Evolutionary conservation across 1,140 invertebrate species (phyloP).

Genomic region (Pseudomyrmex concolor): DNA sequence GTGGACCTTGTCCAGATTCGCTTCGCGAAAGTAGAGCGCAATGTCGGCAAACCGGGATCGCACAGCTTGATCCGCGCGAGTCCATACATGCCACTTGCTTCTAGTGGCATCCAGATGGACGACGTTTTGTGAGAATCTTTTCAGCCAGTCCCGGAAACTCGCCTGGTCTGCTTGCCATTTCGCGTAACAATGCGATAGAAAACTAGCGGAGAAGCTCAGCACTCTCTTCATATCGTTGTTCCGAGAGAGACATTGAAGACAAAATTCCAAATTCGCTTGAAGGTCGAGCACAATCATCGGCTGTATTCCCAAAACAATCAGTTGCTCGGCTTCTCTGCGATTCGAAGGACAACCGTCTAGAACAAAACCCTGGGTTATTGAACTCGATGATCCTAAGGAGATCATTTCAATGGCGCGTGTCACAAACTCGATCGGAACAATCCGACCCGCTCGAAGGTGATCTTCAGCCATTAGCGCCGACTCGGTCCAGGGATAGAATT

Average conservation of each 20-base stretch:
- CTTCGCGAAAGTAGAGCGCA: constrained; percentile 66
- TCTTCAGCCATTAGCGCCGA: constrained; percentile 80
- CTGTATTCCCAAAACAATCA: constrained; percentile 83
- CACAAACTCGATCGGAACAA: constrained; percentile 75
- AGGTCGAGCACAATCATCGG: constrained; percentile 86
- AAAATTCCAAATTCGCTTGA: constrained; percentile 75
- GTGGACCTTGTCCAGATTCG: constrained; percentile 79
- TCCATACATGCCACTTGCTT: constrained; percentile 85
- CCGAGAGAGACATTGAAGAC: constrained; percentile 79
- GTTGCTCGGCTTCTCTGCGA: constrained; percentile 81
- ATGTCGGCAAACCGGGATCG: constrained; percentile 54
- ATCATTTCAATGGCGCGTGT: constrained; percentile 84
- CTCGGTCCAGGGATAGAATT: constrained; percentile 83
- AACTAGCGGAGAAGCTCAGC: constrained; percentile 81
- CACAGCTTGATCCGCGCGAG: constrained; percentile 79
- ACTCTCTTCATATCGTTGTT: constrained; percentile 73
- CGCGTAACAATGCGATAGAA: constrained; percentile 82
- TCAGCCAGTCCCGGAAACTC: constrained; percentile 83
- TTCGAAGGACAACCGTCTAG: constrained; percentile 86
- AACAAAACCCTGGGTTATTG: constrained; percentile 85
- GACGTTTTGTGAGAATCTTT: constrained; percentile 85
- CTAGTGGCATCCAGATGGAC: constrained; percentile 79
- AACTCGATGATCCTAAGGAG: constrained; percentile 80
- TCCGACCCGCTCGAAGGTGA: constrained; percentile 80
- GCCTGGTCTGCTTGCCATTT: constrained; percentile 79